A percentile compares a stretch with the other conserved stretches of the same genome.
Evolutionary conservation across 1,140 invertebrate species (phyloP).

Genomic region (Colletes latitarsis): DNA sequence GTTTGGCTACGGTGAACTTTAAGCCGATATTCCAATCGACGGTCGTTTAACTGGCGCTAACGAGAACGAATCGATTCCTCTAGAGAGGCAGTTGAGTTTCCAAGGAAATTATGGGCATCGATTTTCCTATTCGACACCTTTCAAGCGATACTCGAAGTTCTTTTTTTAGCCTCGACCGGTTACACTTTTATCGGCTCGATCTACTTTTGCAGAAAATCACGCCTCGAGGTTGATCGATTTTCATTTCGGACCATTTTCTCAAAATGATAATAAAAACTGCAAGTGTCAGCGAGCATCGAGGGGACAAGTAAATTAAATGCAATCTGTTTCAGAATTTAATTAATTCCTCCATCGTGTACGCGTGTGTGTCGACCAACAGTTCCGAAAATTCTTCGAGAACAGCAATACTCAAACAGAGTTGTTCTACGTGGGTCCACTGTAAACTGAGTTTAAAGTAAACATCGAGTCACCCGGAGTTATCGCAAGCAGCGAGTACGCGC

Average conservation of each 20-base stretch:
- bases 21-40: slow-evolving; percentile 57
- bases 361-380: too few species aligned
- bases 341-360: neutral
- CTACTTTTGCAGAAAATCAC: too few species aligned
- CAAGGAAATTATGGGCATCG: slow-evolving; percentile 38
- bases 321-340: neutral
- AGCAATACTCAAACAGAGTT: neutral
- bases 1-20: slow-evolving; percentile 51
- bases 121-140: neutral
- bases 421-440: too few species aligned
- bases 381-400: neutral
- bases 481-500: neutral
- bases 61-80: slow-evolving; percentile 58
- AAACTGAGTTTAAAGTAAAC: neutral
- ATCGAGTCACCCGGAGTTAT: neutral
- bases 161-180: neutral
- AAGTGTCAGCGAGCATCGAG: too few species aligned
- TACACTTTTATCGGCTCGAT: neutral
- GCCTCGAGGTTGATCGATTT: too few species aligned
- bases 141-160: neutral
- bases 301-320: too few species aligned
- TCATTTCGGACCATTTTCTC: too few species aligned
- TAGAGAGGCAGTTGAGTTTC: slow-evolving; percentile 9
- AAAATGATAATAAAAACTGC: too few species aligned
- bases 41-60: slow-evolving; percentile 53